phyloP scores from a whole-genome alignment of 2,888 invertebrate species.

The Melinaea menophilus region DNA sequence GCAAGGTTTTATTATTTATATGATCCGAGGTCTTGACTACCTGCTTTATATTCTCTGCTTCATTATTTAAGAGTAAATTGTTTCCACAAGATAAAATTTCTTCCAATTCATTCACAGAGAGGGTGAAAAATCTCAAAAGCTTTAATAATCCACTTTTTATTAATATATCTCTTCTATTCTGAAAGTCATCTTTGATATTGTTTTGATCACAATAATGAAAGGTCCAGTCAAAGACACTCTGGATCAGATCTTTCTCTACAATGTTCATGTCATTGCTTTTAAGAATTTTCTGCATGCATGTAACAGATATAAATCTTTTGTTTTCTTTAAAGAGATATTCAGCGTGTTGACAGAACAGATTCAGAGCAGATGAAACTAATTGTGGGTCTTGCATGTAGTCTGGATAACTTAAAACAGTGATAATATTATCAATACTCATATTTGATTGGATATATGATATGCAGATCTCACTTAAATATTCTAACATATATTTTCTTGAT shows the following conservation, averaged over 20 bases:
- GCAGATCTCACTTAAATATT: slow-evolving; percentile 72
- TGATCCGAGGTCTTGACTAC: slow-evolving; percentile 22
- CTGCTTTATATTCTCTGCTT: slow-evolving; percentile 29
- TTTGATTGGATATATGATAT: slow-evolving; percentile 73
- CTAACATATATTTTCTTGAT: slow-evolving; percentile 81
- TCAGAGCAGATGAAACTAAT: slow-evolving; percentile 70
- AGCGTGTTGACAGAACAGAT: slow-evolving; percentile 76
- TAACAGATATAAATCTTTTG: slow-evolving; percentile 66
- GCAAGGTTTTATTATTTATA: slow-evolving; percentile 34
- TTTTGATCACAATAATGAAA: slow-evolving; percentile 68
- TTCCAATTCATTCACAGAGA: slow-evolving; percentile 58
- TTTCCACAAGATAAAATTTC: slow-evolving; percentile 51
- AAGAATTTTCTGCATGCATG: slow-evolving; percentile 71
- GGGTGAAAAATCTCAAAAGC: slow-evolving; percentile 63
- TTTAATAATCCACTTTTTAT: slow-evolving; percentile 62
- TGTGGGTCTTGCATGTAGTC: slow-evolving; percentile 77
- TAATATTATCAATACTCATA: slow-evolving; percentile 77
- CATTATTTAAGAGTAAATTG: slow-evolving; percentile 52
- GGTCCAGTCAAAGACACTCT: slow-evolving; percentile 77
- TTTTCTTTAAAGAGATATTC: slow-evolving; percentile 72
- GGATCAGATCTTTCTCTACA: slow-evolving; percentile 72
- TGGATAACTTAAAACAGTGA: slow-evolving; percentile 79
- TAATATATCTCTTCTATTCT: slow-evolving; percentile 65
- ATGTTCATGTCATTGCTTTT: slow-evolving; percentile 72
- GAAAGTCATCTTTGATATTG: slow-evolving; percentile 53